Conservation (phyloP, 2,888 invertebrate genomes). For the Chrysopilus asiliformis region DNA sequence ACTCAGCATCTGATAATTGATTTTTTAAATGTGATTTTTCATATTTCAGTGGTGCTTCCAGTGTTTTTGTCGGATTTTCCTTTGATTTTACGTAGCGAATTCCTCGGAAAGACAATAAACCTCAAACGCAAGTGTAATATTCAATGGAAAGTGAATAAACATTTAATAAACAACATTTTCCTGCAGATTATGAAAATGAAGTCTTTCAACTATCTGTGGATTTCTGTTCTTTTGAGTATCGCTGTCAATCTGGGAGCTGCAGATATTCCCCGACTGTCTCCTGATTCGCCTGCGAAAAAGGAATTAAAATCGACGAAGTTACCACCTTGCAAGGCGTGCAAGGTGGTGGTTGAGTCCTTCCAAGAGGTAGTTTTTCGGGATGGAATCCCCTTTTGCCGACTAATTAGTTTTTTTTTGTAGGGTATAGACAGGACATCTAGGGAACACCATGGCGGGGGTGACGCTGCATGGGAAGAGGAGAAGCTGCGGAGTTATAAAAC, state of each 20-base stretch:
- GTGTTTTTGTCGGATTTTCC: too few relatives aligned
- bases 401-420: constrained; percentile 19
- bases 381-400: constrained; percentile 3
- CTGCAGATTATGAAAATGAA: background rate
- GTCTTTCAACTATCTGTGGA: background rate
- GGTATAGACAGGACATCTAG: constrained; percentile 71
- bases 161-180: too few relatives aligned
- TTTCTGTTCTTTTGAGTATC: constrained; percentile 2
- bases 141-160: too few relatives aligned
- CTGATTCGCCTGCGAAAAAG: background rate
- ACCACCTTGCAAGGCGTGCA: constrained; percentile 70
- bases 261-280: background rate
- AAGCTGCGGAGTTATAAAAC: constrained; percentile 67
- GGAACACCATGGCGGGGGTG: constrained; percentile 85
- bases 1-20: too few relatives aligned
- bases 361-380: constrained; percentile 34
- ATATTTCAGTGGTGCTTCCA: too few relatives aligned
- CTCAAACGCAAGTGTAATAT: too few relatives aligned
- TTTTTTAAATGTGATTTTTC: too few relatives aligned
- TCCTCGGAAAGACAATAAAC: too few relatives aligned
- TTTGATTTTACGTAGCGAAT: too few relatives aligned
- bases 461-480: constrained; percentile 87
- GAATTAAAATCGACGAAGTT: constrained; percentile 38
- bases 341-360: constrained; percentile 59
- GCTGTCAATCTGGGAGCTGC: background rate